Conservation (phyloP, 1,140 invertebrate species). For the Nasonia giraulti region DNA sequence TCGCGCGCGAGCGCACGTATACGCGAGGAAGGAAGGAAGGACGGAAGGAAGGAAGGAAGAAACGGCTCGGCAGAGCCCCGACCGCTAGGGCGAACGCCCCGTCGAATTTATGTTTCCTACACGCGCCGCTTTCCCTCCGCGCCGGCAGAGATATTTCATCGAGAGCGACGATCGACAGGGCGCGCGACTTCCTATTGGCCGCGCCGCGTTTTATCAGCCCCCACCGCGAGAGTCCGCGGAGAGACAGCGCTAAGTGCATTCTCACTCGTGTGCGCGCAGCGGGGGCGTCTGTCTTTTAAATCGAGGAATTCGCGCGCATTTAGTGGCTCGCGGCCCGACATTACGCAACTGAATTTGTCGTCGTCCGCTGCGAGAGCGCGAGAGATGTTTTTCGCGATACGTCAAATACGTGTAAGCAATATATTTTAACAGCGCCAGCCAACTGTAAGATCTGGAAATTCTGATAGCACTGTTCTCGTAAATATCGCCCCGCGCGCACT, state of each 20-base stretch:
- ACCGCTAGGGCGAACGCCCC: conserved; percentile 1
- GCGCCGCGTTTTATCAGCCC: conserved; percentile 59
- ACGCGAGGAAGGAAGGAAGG: conserved; percentile 16
- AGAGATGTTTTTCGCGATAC: conserved; percentile 30
- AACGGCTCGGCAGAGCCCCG: conserved; percentile 11
- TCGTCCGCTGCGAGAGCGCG: not conserved
- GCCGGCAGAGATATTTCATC: conserved; percentile 56
- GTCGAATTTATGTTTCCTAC: conserved; percentile 60
- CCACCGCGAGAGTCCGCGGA: not conserved
- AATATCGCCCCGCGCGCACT: conserved; percentile 17
- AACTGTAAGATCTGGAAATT: conserved; percentile 38
- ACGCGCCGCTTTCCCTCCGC: conserved; percentile 52
- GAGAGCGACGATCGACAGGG: conserved; percentile 39
- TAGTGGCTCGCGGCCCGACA: conserved; percentile 9
- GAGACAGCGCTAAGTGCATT: conserved; percentile 33
- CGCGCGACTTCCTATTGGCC: conserved; percentile 31
- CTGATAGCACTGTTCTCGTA: conserved; percentile 38
- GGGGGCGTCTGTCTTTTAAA: conserved; percentile 39
- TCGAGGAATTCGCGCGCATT: conserved; percentile 38
- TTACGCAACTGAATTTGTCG: conserved; percentile 45
- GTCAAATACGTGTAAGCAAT: conserved; percentile 43
- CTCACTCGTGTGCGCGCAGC: not conserved
- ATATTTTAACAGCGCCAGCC: conserved; percentile 33
- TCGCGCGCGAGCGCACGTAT: conserved; percentile 2
- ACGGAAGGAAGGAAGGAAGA: conserved; percentile 10